These are phyloP conservation scores for Aphrophora alni DNA, from an alignment of 2,888 invertebrate species.

Conservation along the genomic window DNA sequence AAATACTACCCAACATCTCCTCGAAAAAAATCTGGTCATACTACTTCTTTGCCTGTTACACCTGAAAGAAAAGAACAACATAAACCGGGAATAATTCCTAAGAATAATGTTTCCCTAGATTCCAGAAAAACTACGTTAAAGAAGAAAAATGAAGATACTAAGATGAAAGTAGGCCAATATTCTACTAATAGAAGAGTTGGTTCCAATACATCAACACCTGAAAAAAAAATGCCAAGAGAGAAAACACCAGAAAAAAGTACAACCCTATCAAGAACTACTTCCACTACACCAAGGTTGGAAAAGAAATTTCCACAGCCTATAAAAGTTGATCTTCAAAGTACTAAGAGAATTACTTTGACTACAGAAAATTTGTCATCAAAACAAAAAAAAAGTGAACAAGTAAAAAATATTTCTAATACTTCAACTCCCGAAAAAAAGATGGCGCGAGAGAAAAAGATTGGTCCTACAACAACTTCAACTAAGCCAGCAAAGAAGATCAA, in stretches of 20 bases:
- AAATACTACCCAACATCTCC: slow-evolving; percentile 30
- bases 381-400: neutral
- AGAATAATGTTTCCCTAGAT: neutral
- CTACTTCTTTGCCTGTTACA: slow-evolving; percentile 24
- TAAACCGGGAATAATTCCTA: neutral
- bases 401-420: neutral
- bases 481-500: neutral
- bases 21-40: neutral
- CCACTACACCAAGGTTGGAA: neutral
- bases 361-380: neutral
- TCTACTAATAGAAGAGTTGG: neutral
- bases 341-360: neutral
- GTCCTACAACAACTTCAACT: neutral
- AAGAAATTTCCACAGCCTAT: neutral
- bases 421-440: neutral
- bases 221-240: neutral
- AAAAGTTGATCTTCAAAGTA: neutral
- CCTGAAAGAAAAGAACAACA: slow-evolving; percentile 40
- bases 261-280: neutral
- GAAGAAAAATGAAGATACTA: neutral
- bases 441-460: neutral
- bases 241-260: neutral
- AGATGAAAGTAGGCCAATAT: neutral
- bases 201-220: neutral
- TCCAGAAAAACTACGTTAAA: neutral